Evolutionary conservation across 1,140 invertebrate genomes (phyloP).

Genomic region (Heliconius nattereri): DNA sequence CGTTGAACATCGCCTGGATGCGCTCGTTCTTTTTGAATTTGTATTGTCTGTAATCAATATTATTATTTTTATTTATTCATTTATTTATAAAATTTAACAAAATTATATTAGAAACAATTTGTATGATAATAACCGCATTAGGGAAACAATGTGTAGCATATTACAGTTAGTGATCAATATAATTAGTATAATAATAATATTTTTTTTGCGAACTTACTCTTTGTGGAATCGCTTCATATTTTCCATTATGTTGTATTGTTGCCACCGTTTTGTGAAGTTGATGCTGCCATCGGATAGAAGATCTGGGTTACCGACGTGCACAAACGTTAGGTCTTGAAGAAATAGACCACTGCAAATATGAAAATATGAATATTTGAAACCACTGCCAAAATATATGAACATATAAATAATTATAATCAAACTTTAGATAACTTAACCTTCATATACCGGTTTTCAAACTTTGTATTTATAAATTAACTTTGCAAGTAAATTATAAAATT

Average conservation of each 20-base stretch:
- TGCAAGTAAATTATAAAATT: too few relatives aligned
- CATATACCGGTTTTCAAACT: background rate
- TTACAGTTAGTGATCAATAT: background rate
- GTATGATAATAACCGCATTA: too few relatives aligned
- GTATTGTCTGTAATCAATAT: conserved; percentile 82
- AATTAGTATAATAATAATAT: too few relatives aligned
- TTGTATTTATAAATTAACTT: background rate
- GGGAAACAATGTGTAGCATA: too few relatives aligned
- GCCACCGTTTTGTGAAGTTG: conserved; percentile 99
- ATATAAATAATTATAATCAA: too few relatives aligned
- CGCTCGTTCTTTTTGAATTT: conserved; percentile 95
- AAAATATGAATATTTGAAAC: background rate
- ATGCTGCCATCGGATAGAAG: conserved; percentile 92
- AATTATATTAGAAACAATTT: too few relatives aligned
- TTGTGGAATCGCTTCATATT: conserved; percentile 98
- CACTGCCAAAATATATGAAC: too few relatives aligned
- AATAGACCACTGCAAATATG: conserved; percentile 93
- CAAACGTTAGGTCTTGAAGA: conserved; percentile 99
- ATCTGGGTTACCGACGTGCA: conserved; percentile 98
- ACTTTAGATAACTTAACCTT: too few relatives aligned
- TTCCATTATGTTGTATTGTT: conserved; percentile 98
- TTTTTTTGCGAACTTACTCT: conserved; percentile 85
- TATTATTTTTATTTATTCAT: too few relatives aligned
- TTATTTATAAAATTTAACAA: too few relatives aligned
- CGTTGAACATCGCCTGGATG: conserved; percentile 97